phyloP scores from a whole-genome alignment of 2,113 vertebrate species.

The Mormoops blainvillei region DNA sequence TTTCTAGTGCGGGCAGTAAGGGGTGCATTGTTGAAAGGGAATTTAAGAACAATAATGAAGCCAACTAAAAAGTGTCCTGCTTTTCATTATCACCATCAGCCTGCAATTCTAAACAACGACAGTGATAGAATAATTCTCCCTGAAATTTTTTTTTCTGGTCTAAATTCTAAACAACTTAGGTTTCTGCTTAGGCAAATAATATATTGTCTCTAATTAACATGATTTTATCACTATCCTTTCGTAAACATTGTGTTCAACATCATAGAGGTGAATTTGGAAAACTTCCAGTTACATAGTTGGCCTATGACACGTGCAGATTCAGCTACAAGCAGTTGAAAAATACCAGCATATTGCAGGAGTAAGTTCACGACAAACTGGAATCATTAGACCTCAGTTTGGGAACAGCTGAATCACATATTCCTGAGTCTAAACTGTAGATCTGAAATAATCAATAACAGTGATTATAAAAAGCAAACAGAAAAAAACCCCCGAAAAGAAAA shows the following conservation, averaged over 20 bases:
- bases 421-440: background rate
- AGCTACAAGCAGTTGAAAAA: background rate
- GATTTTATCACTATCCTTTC: background rate
- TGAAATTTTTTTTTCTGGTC: background rate
- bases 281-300: background rate
- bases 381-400: background rate
- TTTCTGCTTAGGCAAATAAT: background rate
- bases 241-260: background rate
- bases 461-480: background rate
- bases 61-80: background rate
- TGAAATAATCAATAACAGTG: background rate
- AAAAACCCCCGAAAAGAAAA: no score
- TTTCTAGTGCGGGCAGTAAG: background rate
- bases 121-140: background rate
- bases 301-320: background rate
- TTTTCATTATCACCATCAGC: background rate
- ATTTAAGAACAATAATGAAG: background rate
- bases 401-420: background rate
- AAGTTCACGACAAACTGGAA: background rate
- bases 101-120: background rate
- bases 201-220: background rate
- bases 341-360: background rate
- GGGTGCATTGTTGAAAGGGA: background rate
- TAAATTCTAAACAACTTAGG: slow-evolving; percentile 4
- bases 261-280: background rate